Evolutionary conservation across 2,797 vertebrate genomes (phyloP).

Genomic region (Astyanax mexicanus): DNA sequence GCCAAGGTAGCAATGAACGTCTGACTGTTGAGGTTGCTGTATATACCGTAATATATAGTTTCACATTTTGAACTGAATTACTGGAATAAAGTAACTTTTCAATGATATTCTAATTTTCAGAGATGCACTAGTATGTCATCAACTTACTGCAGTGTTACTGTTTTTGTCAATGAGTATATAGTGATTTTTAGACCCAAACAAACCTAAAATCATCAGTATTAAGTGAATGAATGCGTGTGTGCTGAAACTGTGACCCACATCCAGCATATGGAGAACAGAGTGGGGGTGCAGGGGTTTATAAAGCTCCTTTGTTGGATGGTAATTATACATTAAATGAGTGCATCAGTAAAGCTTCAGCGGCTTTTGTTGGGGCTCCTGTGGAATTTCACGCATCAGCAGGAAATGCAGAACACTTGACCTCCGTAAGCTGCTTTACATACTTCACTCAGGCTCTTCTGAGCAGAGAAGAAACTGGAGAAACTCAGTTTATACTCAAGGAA

Average conservation of each 20-base stretch:
- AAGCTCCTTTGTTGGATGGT: background rate
- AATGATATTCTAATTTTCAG: no score
- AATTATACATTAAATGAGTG: background rate
- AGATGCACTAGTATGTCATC: no score
- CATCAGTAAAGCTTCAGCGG: background rate
- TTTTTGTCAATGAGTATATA: no score
- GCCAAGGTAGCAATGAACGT: no score
- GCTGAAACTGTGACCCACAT: background rate
- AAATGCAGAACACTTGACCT: background rate
- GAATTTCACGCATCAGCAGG: background rate
- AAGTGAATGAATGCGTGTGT: no score
- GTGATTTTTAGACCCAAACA: no score
- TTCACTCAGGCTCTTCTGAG: background rate
- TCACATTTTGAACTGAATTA: no score
- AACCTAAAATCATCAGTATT: background rate
- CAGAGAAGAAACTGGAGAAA: background rate
- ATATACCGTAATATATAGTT: no score
- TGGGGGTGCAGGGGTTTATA: background rate
- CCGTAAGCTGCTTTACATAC: background rate
- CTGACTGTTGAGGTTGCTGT: no score
- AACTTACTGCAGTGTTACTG: no score
- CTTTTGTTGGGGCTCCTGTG: background rate
- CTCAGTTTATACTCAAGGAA: no score
- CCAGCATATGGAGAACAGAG: background rate
- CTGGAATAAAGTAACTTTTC: no score